phyloP scores from a whole-genome alignment of 2,888 invertebrate genomes.

The Lochmaea capreae region DNA sequence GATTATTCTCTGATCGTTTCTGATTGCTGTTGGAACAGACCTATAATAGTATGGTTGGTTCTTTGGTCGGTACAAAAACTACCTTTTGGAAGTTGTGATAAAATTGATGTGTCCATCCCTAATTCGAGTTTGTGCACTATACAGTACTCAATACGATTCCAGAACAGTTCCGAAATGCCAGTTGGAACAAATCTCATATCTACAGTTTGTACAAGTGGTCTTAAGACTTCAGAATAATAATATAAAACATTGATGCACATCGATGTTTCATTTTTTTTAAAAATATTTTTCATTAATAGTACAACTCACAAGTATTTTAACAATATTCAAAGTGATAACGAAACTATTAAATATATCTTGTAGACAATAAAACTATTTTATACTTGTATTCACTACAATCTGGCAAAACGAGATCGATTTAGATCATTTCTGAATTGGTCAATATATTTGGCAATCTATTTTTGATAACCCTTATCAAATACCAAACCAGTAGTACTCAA shows the following conservation, averaged over 20 bases:
- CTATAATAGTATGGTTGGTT: no score
- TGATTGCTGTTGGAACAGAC: no score
- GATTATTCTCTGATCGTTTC: no score
- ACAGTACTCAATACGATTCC: no score
- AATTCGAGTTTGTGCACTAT: no score
- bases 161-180: no score
- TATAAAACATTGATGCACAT: background rate
- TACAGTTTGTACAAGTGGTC: no score
- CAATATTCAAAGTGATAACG: slow-evolving; percentile 15
- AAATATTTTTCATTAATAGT: background rate
- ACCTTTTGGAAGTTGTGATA: no score
- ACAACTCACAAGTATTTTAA: background rate
- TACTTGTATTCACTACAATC: slow-evolving; percentile 14
- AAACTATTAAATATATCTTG: slow-evolving; percentile 23
- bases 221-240: background rate
- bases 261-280: background rate
- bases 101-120: no score
- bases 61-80: no score
- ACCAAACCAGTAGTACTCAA: slow-evolving; percentile 16
- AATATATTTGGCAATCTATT: slow-evolving; percentile 25
- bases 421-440: slow-evolving; percentile 3
- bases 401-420: slow-evolving; percentile 10
- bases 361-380: slow-evolving; percentile 29
- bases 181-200: no score
- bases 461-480: slow-evolving; percentile 23